These are phyloP conservation scores for Laspeyria flexula DNA, from an alignment of 2,888 invertebrate species.

Conservation along the genomic window DNA sequence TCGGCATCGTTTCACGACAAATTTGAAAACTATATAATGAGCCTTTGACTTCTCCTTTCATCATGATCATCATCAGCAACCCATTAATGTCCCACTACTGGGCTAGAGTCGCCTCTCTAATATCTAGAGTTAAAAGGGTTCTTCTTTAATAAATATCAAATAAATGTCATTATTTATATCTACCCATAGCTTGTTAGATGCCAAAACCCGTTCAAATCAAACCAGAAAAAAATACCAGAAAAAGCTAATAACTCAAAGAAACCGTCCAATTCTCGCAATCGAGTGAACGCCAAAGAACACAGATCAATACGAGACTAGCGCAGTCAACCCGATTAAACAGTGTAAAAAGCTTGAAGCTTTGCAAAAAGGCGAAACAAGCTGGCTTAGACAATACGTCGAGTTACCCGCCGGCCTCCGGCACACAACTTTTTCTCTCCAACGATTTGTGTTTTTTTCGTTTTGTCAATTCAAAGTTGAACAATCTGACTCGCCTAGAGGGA, in stretches of 20 bases:
- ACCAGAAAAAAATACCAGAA: not conserved
- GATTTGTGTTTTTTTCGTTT: slow-evolving; percentile 52
- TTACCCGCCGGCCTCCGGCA: slow-evolving; percentile 38
- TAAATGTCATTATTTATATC: too few species aligned
- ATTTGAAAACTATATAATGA: too few species aligned
- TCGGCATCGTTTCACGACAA: too few species aligned
- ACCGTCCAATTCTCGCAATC: slow-evolving; percentile 25
- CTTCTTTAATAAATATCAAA: too few species aligned
- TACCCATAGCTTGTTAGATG: too few species aligned
- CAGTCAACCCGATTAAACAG: slow-evolving; percentile 45
- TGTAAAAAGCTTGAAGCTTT: slow-evolving; percentile 41
- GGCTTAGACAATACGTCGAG: slow-evolving; percentile 43
- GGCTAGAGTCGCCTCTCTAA: too few species aligned
- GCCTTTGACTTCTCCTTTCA: too few species aligned
- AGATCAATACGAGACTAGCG: slow-evolving; percentile 39
- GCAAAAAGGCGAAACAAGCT: slow-evolving; percentile 35
- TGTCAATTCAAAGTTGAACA: slow-evolving; percentile 53
- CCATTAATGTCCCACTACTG: too few species aligned
- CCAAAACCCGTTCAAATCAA: too few species aligned
- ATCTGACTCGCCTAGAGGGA: slow-evolving; percentile 27
- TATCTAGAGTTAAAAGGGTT: too few species aligned
- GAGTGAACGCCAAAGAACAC: slow-evolving; percentile 37
- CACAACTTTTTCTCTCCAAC: slow-evolving; percentile 59
- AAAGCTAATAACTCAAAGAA: slow-evolving; percentile 25
- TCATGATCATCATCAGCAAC: too few species aligned